Conservation (phyloP, 2,797 vertebrate genomes). For the Danio tinwini region DNA sequence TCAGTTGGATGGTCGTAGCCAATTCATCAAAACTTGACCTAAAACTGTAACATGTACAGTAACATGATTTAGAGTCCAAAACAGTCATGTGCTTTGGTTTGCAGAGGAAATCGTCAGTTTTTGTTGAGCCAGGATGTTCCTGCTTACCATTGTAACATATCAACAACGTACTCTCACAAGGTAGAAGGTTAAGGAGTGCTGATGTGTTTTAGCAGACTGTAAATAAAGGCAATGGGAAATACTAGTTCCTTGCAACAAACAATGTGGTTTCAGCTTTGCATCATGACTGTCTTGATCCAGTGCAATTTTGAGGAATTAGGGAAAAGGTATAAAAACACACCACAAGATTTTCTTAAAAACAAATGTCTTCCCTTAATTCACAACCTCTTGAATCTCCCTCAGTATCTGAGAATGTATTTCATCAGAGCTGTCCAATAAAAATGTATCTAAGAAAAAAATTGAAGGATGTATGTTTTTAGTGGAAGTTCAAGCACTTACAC, state of each 20-base stretch:
- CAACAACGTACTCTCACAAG: neutral
- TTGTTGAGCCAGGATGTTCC: neutral
- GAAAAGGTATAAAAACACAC: neutral
- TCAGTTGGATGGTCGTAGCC: neutral
- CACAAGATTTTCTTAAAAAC: neutral
- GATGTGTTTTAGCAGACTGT: neutral
- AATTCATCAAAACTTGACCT: neutral
- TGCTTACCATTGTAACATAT: neutral
- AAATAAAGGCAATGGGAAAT: neutral
- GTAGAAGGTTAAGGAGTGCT: neutral
- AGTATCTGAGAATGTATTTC: neutral
- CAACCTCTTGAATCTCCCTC: neutral
- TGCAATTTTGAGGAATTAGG: neutral
- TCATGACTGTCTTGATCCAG: no score
- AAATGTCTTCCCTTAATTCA: neutral
- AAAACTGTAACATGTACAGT: neutral
- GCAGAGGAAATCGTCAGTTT: neutral
- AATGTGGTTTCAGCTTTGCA: neutral
- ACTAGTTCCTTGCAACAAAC: neutral
- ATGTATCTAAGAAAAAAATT: neutral
- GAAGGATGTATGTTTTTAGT: neutral
- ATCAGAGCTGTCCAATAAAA: neutral
- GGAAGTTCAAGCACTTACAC: neutral
- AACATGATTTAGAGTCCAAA: slow-evolving; percentile 5
- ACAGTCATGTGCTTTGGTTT: slow-evolving; percentile 5